These are phyloP conservation scores for Cavia porcellus DNA, from an alignment of 2,113 vertebrate genomes.

Conservation along the genomic window DNA sequence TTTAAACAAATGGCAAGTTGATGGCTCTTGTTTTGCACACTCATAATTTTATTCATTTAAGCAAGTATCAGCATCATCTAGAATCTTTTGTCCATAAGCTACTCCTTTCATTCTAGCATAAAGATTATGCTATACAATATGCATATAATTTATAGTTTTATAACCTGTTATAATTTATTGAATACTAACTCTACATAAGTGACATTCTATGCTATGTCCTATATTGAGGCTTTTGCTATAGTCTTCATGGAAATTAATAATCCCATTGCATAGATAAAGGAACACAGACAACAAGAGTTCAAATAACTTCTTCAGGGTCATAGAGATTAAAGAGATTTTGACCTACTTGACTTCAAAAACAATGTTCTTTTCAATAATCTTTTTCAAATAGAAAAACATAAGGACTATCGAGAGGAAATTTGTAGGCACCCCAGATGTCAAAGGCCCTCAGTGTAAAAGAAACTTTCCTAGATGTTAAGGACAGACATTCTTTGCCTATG, in stretches of 20 bases:
- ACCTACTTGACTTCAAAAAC: neutral
- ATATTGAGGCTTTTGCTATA: neutral
- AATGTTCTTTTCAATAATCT: neutral
- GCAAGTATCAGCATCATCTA: constrained; percentile 12
- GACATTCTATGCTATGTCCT: neutral
- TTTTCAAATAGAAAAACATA: constrained; percentile 35
- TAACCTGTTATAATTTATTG: neutral
- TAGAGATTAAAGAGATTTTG: neutral
- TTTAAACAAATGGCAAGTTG: constrained; percentile 79
- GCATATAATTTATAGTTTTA: neutral
- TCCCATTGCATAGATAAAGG: neutral
- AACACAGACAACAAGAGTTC: neutral
- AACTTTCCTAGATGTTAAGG: constrained; percentile 23
- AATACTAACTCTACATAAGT: neutral
- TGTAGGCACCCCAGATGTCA: constrained; percentile 23
- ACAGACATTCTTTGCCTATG: constrained; percentile 11
- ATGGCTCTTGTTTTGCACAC: neutral
- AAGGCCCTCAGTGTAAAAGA: neutral
- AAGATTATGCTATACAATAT: neutral
- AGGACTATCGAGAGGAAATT: neutral
- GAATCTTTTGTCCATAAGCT: neutral
- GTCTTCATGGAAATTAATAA: neutral
- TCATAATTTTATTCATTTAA: constrained; percentile 60
- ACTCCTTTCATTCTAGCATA: neutral
- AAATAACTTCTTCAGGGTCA: neutral